A percentile compares a stretch with the other conserved stretches of the same genome.
These are phyloP conservation scores for Onychostoma macrolepis DNA, from an alignment of 2,113 vertebrate species.

Conservation along the genomic window DNA sequence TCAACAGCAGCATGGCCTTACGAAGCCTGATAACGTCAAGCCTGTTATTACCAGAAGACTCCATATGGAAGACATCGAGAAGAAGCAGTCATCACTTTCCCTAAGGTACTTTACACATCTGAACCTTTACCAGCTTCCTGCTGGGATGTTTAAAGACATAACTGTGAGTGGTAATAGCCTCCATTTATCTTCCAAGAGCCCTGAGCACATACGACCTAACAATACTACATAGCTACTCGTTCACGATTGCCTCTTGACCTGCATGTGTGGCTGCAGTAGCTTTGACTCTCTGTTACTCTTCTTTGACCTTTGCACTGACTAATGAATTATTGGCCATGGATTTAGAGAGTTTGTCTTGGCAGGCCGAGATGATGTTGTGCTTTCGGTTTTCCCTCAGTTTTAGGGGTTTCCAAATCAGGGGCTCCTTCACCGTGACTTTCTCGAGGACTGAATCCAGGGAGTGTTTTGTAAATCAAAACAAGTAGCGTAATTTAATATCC, in stretches of 20 bases:
- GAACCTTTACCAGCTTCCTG: constrained; percentile 7
- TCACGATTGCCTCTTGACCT: background rate
- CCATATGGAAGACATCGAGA: background rate
- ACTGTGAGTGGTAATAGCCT: background rate
- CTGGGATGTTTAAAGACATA: constrained; percentile 24
- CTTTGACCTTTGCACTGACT: background rate
- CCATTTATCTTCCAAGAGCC: background rate
- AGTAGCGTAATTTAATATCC: background rate
- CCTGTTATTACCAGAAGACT: background rate
- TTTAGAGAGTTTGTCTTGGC: background rate
- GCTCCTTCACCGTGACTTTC: background rate
- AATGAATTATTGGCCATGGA: background rate
- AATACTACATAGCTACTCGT: background rate
- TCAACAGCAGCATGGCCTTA: background rate
- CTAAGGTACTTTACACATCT: background rate
- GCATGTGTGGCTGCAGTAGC: background rate
- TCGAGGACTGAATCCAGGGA: background rate
- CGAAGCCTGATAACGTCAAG: background rate
- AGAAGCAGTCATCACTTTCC: background rate
- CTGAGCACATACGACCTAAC: background rate
- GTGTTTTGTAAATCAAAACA: constrained; percentile 13
- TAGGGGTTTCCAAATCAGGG: background rate
- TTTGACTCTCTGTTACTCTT: background rate
- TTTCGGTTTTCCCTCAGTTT: background rate
- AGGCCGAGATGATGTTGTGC: background rate